Conservation (phyloP, 2,888 invertebrate species). For the Metopia argyrocephala region DNA sequence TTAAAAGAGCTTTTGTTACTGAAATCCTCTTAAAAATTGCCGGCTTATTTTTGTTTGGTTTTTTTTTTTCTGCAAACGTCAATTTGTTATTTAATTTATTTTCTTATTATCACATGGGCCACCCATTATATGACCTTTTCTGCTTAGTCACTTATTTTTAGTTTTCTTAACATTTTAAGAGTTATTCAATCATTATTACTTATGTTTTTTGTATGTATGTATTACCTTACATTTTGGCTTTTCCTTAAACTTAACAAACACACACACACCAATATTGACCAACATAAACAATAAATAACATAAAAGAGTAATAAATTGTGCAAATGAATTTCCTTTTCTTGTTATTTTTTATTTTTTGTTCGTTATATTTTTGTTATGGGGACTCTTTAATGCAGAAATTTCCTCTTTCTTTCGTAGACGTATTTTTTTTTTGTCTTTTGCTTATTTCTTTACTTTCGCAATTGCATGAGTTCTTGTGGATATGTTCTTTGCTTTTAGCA, state of each 20-base stretch:
- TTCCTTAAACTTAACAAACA: not conserved
- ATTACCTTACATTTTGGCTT: not conserved
- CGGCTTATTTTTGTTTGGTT: not conserved
- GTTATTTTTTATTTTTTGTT: not conserved
- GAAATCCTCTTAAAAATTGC: not conserved
- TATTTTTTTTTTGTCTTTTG: constrained; percentile 30
- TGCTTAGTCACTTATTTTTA: not conserved
- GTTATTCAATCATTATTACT: not conserved
- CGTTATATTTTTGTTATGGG: not conserved
- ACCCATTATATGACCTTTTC: constrained; percentile 12
- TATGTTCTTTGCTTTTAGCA: not conserved
- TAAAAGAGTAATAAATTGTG: constrained; percentile 42
- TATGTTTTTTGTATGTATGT: not conserved
- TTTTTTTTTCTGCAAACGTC: not conserved
- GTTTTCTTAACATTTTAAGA: constrained; percentile 9
- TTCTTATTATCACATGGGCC: too few species aligned
- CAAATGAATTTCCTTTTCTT: constrained; percentile 26
- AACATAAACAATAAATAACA: constrained; percentile 24
- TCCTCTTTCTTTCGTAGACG: constrained; percentile 16
- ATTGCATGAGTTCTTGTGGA: not conserved
- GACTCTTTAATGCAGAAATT: constrained; percentile 46
- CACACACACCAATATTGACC: not conserved
- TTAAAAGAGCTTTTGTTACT: not conserved
- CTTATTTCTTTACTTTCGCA: constrained; percentile 26
- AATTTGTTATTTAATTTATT: too few species aligned